phyloP scores from a whole-genome alignment of 2,888 invertebrate species.

The Kryphioiulus occultus region DNA sequence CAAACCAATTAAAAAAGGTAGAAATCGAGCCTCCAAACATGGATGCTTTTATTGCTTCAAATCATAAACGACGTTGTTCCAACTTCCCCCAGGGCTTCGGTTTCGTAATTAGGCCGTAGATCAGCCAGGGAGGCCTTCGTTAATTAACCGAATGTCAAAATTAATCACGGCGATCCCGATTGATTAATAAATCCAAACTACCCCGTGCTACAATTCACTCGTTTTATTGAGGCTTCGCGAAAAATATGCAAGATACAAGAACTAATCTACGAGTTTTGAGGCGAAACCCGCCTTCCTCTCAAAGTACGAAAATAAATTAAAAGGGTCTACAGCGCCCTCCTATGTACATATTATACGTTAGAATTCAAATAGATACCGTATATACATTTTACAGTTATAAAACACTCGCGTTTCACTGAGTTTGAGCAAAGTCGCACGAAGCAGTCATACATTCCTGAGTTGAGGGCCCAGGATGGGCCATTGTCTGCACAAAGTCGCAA shows the following conservation, averaged over 20 bases:
- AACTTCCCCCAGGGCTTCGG: neutral
- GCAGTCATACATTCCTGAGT: constrained; percentile 1
- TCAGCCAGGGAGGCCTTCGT: neutral
- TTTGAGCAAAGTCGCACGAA: neutral
- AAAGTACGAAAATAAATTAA: neutral
- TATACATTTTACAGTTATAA: neutral
- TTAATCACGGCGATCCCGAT: neutral
- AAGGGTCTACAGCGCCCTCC: neutral
- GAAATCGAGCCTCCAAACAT: neutral
- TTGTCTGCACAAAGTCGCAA: neutral
- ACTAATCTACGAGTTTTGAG: neutral
- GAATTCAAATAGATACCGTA: neutral
- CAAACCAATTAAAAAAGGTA: neutral
- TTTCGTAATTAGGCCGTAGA: neutral
- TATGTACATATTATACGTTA: neutral
- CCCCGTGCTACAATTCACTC: constrained; percentile 26
- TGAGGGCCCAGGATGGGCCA: neutral
- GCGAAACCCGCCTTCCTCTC: neutral
- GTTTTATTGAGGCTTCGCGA: constrained; percentile 4
- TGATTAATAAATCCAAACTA: constrained; percentile 9
- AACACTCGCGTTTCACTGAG: neutral
- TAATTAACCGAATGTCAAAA: neutral
- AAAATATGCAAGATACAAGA: neutral
- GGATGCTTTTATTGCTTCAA: neutral
- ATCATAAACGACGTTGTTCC: neutral